phyloP scores from a whole-genome alignment of 2,113 vertebrate genomes.

The Oreocharis arfaki region DNA sequence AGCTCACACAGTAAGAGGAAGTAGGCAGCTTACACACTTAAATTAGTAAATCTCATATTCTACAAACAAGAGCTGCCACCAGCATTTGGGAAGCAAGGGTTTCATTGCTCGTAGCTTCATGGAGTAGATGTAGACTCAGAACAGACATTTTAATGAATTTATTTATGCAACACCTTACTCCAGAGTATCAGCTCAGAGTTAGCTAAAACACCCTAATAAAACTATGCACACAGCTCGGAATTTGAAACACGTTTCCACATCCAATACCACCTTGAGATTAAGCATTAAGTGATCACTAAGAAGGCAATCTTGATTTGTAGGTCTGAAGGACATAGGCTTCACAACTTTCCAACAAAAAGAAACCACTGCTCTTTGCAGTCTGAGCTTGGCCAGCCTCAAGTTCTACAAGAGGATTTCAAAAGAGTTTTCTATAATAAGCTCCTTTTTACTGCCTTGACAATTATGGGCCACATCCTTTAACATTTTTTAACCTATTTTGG shows the following conservation, averaged over 20 bases:
- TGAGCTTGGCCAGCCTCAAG: not conserved
- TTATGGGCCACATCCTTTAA: not conserved
- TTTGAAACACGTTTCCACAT: not conserved
- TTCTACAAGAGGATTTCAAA: not conserved
- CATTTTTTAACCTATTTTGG: not conserved
- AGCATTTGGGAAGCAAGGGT: fast-evolving
- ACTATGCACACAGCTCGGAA: not conserved
- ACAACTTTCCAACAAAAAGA: not conserved
- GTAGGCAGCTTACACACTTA: not conserved
- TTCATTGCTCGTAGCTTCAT: not conserved
- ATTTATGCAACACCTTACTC: not conserved
- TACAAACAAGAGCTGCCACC: not conserved
- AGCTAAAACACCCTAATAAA: not conserved
- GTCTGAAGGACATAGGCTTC: not conserved
- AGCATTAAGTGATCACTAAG: not conserved
- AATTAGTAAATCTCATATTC: not conserved
- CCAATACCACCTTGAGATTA: not conserved
- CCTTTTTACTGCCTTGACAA: not conserved
- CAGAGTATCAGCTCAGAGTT: not conserved
- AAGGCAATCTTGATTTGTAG: not conserved
- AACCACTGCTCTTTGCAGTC: not conserved
- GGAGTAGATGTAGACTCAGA: not conserved
- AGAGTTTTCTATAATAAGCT: not conserved
- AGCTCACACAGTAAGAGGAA: not conserved
- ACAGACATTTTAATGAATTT: not conserved